Conservation (phyloP, 2,797 vertebrate genomes). For the Sebastes reedi region DNA sequence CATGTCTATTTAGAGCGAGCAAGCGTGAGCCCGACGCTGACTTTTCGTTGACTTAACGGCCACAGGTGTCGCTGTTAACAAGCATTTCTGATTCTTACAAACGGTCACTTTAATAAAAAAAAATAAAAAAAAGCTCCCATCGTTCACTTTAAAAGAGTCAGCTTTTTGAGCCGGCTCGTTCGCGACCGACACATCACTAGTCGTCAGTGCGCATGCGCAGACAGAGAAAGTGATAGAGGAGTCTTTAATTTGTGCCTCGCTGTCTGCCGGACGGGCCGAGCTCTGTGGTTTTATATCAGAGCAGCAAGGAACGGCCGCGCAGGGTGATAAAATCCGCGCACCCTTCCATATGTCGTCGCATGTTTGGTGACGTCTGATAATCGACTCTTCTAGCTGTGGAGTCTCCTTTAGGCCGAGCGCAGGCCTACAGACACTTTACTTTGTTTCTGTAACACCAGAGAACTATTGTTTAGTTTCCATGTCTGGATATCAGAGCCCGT, state of each 20-base stretch:
- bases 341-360: conserved; percentile 71
- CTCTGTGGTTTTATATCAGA: neutral
- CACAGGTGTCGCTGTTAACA: too few relatives aligned
- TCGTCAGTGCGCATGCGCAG: conserved; percentile 43
- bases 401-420: conserved; percentile 67
- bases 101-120: too few relatives aligned
- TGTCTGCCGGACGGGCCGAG: conserved; percentile 27
- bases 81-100: too few relatives aligned
- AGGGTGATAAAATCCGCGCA: conserved; percentile 29
- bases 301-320: neutral
- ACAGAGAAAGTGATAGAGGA: conserved; percentile 1
- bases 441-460: neutral
- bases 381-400: conserved; percentile 67
- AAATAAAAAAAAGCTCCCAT: too few relatives aligned
- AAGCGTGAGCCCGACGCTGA: too few relatives aligned
- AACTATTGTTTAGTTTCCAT: conserved; percentile 32
- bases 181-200: too few relatives aligned
- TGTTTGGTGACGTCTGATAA: conserved; percentile 83
- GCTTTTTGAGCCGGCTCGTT: too few relatives aligned
- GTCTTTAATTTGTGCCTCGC: conserved; percentile 23
- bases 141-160: too few relatives aligned
- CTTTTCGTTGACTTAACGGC: too few relatives aligned
- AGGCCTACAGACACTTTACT: conserved; percentile 75
- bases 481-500: conserved; percentile 60
- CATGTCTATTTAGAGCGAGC: too few relatives aligned